Percentiles rank a stretch among this genome's conserved stretches.
Conservation (phyloP, 2,888 invertebrate genomes). For the Chloroclysta siterata region DNA sequence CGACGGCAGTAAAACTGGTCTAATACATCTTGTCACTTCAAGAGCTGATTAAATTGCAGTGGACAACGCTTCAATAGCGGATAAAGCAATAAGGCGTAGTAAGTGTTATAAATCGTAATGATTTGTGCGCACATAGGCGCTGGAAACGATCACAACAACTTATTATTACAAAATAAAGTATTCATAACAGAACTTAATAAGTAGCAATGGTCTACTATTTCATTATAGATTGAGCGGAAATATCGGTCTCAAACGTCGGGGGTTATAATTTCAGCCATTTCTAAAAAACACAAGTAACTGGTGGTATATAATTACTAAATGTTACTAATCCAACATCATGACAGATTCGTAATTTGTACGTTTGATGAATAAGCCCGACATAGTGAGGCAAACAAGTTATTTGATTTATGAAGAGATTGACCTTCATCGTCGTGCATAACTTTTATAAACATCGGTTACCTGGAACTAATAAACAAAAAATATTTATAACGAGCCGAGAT, state of each 20-base stretch:
- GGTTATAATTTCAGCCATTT: background rate
- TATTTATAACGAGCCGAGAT: constrained; percentile 48
- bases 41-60: constrained; percentile 76
- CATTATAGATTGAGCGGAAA: background rate
- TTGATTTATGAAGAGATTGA: constrained; percentile 46
- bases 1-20: constrained; percentile 60
- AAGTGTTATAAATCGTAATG: constrained; percentile 54
- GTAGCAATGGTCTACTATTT: constrained; percentile 32
- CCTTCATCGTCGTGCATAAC: constrained; percentile 47
- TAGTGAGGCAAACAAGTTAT: constrained; percentile 13
- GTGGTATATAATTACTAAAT: background rate
- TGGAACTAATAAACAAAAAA: constrained; percentile 57
- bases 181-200: constrained; percentile 30
- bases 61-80: constrained; percentile 63
- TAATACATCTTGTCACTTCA: constrained; percentile 74
- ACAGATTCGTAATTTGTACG: background rate
- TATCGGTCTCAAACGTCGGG: background rate
- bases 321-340: background rate
- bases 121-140: constrained; percentile 48
- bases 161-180: constrained; percentile 32
- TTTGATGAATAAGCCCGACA: background rate
- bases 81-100: constrained; percentile 65
- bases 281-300: background rate
- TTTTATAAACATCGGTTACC: constrained; percentile 56
- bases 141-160: constrained; percentile 40